These are phyloP conservation scores for Sturnira hondurensis DNA, from an alignment of 2,113 vertebrate species.

Conservation along the genomic window DNA sequence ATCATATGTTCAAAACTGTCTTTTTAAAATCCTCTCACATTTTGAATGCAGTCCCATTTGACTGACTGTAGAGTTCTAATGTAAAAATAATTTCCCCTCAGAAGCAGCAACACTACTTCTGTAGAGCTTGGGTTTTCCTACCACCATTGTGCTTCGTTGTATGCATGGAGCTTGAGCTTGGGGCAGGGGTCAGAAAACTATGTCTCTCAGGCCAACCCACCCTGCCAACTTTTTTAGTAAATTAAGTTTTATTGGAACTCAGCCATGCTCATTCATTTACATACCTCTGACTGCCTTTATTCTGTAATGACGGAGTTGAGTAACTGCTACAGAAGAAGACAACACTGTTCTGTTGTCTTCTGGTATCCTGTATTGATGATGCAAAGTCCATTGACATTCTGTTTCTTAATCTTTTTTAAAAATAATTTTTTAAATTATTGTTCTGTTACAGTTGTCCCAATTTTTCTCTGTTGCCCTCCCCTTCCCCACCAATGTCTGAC, in stretches of 20 bases:
- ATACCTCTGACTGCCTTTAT: background rate
- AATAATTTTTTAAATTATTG: too few species aligned
- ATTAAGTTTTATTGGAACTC: conserved; percentile 15
- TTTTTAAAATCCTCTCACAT: background rate
- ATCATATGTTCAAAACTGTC: background rate
- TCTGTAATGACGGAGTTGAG: background rate
- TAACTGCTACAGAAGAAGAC: background rate
- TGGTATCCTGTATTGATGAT: background rate
- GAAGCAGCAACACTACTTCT: too few species aligned
- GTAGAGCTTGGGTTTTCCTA: too few species aligned
- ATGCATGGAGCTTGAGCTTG: background rate
- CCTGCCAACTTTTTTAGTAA: background rate
- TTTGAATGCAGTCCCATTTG: background rate
- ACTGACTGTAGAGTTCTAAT: background rate
- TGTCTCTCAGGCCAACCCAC: background rate
- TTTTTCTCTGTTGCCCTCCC: too few species aligned
- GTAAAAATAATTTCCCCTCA: background rate
- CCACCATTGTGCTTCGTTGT: background rate
- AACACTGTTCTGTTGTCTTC: background rate
- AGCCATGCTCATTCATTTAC: background rate
- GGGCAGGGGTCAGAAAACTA: background rate
- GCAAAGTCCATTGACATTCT: background rate
- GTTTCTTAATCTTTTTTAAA: background rate
- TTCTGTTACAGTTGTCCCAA: too few species aligned
- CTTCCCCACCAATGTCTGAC: too few species aligned